Evolutionary conservation across 2,888 invertebrate genomes (phyloP).

Genomic region (Tetranychus piercei): DNA sequence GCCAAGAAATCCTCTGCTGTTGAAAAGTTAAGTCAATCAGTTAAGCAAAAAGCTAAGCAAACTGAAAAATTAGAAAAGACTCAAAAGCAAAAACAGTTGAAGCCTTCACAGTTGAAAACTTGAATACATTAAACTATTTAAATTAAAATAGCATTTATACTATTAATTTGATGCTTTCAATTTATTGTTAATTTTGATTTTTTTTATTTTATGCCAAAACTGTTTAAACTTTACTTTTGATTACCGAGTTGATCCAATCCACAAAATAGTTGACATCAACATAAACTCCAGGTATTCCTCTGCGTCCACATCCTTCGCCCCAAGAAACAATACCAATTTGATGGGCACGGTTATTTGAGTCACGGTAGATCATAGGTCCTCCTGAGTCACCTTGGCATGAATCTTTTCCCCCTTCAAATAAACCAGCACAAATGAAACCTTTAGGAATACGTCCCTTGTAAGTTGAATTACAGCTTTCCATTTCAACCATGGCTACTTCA

Average conservation of each 20-base stretch:
- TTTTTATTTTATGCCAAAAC: neutral
- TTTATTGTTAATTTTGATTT: neutral
- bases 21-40: too few species aligned
- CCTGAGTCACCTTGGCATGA: slow-evolving; percentile 20
- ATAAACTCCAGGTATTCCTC: slow-evolving; percentile 23
- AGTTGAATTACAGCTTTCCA: slow-evolving; percentile 4
- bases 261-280: slow-evolving; percentile 21
- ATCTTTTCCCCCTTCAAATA: slow-evolving; percentile 22
- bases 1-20: slow-evolving; percentile 29
- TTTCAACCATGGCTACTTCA: neutral
- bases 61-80: slow-evolving; percentile 4
- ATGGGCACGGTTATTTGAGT: slow-evolving; percentile 18
- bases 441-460: slow-evolving; percentile 1
- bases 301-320: slow-evolving; percentile 23
- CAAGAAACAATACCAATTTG: slow-evolving; percentile 24
- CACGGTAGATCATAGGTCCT: slow-evolving; percentile 22
- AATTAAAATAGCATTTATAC: too few species aligned
- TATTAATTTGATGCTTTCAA: too few species aligned
- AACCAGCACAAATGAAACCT: slow-evolving; percentile 23
- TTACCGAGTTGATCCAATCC: slow-evolving; percentile 20
- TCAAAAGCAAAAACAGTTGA: neutral
- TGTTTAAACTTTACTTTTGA: neutral
- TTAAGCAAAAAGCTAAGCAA: neutral
- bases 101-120: neutral
- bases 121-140: neutral